A percentile compares a stretch with the other conserved stretches of the same genome.
Conservation (phyloP, 2,113 vertebrate genomes). For the Notarius quadriscutis region DNA sequence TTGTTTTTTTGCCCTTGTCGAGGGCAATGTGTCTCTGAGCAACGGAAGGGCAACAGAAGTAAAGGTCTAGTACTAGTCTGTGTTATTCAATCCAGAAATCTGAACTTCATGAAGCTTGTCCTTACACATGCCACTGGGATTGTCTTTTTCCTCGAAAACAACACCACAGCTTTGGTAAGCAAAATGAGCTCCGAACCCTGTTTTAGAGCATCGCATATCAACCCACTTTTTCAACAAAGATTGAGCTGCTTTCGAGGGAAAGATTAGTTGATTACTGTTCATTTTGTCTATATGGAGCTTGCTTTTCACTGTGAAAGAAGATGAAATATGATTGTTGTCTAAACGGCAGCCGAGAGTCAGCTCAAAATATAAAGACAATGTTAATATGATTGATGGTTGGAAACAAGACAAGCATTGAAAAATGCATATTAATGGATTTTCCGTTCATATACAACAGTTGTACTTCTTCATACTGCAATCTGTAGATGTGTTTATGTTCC, state of each 20-base stretch:
- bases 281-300: background rate
- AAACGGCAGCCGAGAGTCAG: constrained; percentile 3
- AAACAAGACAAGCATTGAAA: constrained; percentile 31
- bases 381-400: constrained; percentile 34
- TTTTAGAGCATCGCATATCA: background rate
- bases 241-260: background rate
- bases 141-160: background rate
- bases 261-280: background rate
- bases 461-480: constrained; percentile 31
- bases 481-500: constrained; percentile 37
- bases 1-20: background rate
- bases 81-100: constrained; percentile 2
- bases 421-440: constrained; percentile 39
- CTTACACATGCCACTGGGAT: background rate
- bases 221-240: background rate
- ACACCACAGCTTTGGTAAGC: background rate
- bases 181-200: background rate
- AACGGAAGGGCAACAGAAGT: background rate
- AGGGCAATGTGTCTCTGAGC: background rate
- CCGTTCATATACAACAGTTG: constrained; percentile 14
- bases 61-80: background rate
- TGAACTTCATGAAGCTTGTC: background rate
- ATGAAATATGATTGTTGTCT: constrained; percentile 13
- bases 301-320: background rate
- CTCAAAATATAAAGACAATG: constrained; percentile 21